Percentiles rank a stretch among this genome's conserved stretches.
phyloP scores from a whole-genome alignment of 2,888 invertebrate genomes.

The Lamellibrachia columna region DNA sequence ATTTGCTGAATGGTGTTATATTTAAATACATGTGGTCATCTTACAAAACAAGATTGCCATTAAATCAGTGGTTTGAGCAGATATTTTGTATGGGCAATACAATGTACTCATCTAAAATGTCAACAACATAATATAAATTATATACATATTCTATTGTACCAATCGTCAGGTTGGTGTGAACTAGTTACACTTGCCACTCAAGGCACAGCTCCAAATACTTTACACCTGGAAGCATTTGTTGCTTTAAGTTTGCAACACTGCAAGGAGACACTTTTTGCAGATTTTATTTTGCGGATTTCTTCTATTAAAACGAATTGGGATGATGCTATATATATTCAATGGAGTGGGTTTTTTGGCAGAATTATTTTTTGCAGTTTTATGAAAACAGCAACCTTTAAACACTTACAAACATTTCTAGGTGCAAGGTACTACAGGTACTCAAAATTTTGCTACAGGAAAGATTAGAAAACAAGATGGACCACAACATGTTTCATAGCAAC shows the following conservation, averaged over 20 bases:
- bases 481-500: too few species aligned
- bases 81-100: not conserved
- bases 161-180: not conserved
- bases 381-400: not conserved
- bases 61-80: not conserved
- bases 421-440: not conserved
- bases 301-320: not conserved
- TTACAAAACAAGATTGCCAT: not conserved
- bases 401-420: not conserved
- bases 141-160: not conserved
- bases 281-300: not conserved
- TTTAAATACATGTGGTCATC: not conserved
- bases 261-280: not conserved
- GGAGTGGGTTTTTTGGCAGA: not conserved
- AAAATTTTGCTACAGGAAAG: not conserved
- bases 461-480: not conserved
- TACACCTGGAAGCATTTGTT: not conserved
- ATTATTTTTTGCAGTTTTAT: not conserved
- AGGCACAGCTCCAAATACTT: not conserved
- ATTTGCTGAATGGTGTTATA: not conserved
- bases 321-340: not conserved
- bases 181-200: not conserved
- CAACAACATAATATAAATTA: not conserved
- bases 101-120: not conserved
- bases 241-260: not conserved